Evolutionary conservation across 2,797 vertebrate species (phyloP), one percentile per base, ranked within the genome.

Genomic region (Chiloscyllium punctatum): DNA sequence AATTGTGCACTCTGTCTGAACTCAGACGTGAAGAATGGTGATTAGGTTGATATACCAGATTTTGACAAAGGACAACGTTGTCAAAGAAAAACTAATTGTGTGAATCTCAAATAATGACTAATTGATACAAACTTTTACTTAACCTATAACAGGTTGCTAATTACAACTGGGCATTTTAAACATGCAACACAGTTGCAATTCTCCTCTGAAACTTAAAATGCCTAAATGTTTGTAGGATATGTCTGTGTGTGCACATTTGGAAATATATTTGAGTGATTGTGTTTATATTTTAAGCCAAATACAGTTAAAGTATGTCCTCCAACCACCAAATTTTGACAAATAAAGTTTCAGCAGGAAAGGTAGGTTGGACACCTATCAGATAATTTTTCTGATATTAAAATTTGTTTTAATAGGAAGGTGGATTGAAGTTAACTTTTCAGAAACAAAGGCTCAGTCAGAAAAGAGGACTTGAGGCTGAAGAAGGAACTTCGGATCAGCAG

Each of bases 351-450:
- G 30, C 48, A 57, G 71, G 16, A n/a, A 53, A 51, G 30, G 25
- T 53, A 74, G 42, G 95, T 74, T 42, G 69, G 62, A 68, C 48
- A 53, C 13, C 30, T 95, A 53, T 94, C 69, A 13, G 30, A 72
- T 68, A 51, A 94, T 48, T 69, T 25, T 5, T 94, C 7, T 96
- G 95, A 96, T 90, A 92, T 62, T 48, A 91, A 23, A 91, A 95
- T 97, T 98, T 97, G 94, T 77, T 97, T 96, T 96, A 98, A 98
- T 98, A 99, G 98, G 99, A 99, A 97, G 98, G 99, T 96, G 98
- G 99, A 97, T 98, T 99, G 97, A 99, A 99, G 97, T 97, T 99
- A 97, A 99, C 99, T 97, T 99, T 99, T 98, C 99, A 99, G 98
- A 99, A 99, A 98, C 99, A 99, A 97, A 99, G 98, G 92, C 96